These are phyloP conservation scores for Equus quagga DNA, from an alignment of 2,113 vertebrate species.

Conservation along the genomic window DNA sequence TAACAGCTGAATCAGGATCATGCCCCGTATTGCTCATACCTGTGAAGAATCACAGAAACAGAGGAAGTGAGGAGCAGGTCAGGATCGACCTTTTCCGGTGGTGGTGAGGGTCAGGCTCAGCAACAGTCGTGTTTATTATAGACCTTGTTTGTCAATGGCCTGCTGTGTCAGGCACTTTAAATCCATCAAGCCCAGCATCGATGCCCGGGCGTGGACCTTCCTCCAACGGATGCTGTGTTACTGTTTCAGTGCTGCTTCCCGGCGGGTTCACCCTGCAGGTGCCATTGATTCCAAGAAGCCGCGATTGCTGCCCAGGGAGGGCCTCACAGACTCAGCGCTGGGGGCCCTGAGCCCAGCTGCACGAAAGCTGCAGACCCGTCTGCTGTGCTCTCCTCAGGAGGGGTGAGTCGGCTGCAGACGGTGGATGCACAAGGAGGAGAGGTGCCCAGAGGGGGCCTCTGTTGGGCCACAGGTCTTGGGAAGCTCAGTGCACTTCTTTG, in stretches of 20 bases:
- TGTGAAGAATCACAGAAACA: background rate
- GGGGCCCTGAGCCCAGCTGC: constrained; percentile 47
- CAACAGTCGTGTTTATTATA: background rate
- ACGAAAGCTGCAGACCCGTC: background rate
- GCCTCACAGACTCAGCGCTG: constrained; percentile 19
- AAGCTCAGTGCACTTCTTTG: background rate
- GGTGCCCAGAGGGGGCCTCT: background rate
- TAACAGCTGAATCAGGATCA: background rate
- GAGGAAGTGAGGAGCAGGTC: background rate
- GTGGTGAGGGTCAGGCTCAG: background rate
- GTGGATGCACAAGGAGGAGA: background rate
- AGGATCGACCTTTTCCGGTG: background rate
- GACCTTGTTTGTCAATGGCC: background rate
- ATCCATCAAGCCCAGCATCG: background rate
- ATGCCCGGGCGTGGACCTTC: background rate
- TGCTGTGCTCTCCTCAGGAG: background rate
- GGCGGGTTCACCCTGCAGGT: constrained; percentile 47
- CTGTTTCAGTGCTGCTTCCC: constrained; percentile 20
- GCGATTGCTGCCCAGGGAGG: constrained; percentile 40
- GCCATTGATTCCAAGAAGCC: constrained; percentile 79
- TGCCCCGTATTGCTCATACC: background rate
- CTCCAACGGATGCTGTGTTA: background rate
- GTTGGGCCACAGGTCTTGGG: background rate
- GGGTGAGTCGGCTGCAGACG: background rate
- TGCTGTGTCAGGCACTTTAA: background rate